These are phyloP conservation scores for Venustaconcha ellipsiformis DNA, from an alignment of 1,140 invertebrate species.

Conservation along the genomic window DNA sequence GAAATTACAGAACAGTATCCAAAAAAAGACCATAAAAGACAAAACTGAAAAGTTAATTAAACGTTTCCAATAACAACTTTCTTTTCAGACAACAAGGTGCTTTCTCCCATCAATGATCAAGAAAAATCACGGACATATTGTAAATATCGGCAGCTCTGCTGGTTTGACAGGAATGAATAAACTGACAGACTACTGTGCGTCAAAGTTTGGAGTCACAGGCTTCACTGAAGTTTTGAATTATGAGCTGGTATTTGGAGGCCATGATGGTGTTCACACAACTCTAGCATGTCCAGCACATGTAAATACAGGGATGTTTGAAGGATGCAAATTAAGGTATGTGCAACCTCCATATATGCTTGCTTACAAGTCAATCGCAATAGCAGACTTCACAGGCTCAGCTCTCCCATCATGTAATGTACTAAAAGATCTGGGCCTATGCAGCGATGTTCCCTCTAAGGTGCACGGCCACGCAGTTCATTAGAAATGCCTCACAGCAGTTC, in stretches of 20 bases:
- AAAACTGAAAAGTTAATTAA: neutral
- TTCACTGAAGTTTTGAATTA: slow-evolving; percentile 83
- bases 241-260: slow-evolving; percentile 51
- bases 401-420: too few species aligned
- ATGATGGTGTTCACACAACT: slow-evolving; percentile 83
- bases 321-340: slow-evolving; percentile 74
- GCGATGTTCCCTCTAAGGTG: too few species aligned
- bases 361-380: too few species aligned
- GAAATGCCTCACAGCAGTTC: too few species aligned
- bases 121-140: slow-evolving; percentile 90
- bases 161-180: slow-evolving; percentile 80
- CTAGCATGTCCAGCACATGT: slow-evolving; percentile 94
- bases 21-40: too few species aligned
- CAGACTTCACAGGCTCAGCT: too few species aligned
- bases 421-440: too few species aligned
- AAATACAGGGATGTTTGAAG: slow-evolving; percentile 93
- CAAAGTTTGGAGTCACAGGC: slow-evolving; percentile 92
- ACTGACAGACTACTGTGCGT: slow-evolving; percentile 86
- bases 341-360: too few species aligned
- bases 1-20: too few species aligned
- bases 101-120: slow-evolving; percentile 86
- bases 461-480: too few species aligned
- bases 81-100: slow-evolving; percentile 64
- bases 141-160: slow-evolving; percentile 93
- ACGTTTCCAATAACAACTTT: neutral